Evolutionary conservation across 1,140 invertebrate genomes (phyloP), one percentile per base, ranked within the genome.

Genomic region (Drosophila equinoxialis): DNA sequence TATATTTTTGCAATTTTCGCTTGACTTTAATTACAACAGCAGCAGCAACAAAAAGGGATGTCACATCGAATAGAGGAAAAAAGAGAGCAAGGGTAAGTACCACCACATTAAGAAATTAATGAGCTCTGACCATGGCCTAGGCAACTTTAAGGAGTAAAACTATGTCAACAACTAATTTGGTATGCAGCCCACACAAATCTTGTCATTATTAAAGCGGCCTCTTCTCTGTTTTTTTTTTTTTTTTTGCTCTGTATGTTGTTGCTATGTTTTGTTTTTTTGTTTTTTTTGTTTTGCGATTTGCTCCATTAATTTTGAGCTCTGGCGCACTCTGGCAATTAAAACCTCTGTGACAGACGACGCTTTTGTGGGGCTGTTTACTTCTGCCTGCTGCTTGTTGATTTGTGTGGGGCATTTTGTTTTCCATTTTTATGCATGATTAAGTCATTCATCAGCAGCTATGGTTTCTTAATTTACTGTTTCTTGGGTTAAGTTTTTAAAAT

Each of bases 111-210:
- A 48, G 79, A 87, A 86, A 86, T 87, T 82, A 86, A 86, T 87
- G 76, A 77, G 72, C 65, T 65, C 51, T 37, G 71, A 35, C 48
- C 61, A 14, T 41, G 57, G 54, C 45, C 45, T 51, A 51, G 45
- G 17, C 45, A 80, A 78, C 65, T 67, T 69, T 58, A 51, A 73
- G 45, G 17, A 51, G 69, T 71, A 65, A 65, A 39, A 60, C 59
- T 17, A 54, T 57, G 55, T 60, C 71, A 48, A 48, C 48, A n/a
- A 66, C 79, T 86, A 85, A 85, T 85, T 86, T 82, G 64, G 76
- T 79, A 86, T 86, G 83, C 82, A 66, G 62, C 79, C 63, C 83
- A 73, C 83, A 86, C 83, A 87, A 86, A 86, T 86, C 82, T 87
- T 69, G 79, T 77, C 79, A 87, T 86, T 86, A 87, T 87, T 86